phyloP scores from a whole-genome alignment of 2,113 vertebrate genomes.

The Halichoeres trimaculatus region DNA sequence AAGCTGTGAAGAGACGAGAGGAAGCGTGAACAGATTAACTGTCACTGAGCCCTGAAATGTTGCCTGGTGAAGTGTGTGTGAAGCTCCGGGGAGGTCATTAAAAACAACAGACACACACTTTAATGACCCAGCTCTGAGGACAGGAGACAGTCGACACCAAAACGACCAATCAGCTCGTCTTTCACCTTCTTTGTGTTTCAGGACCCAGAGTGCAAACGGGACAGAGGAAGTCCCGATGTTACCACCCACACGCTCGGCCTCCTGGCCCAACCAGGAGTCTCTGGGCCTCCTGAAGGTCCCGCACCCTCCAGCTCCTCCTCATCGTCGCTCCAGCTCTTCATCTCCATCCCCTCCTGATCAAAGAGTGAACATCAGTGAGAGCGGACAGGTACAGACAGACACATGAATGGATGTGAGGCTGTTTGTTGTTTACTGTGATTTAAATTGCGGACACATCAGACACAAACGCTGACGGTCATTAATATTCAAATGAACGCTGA shows the following conservation, averaged over 20 bases:
- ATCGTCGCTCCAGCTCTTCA: slow-evolving; percentile 7
- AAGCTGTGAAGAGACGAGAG: background rate
- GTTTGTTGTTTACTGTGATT: background rate
- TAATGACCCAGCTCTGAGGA: slow-evolving; percentile 1
- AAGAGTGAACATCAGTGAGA: background rate
- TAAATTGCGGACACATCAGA: background rate
- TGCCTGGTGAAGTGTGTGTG: slow-evolving; percentile 19
- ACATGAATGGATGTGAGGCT: background rate
- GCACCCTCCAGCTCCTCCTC: slow-evolving; percentile 18
- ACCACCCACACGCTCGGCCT: slow-evolving; percentile 57
- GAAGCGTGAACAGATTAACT: slow-evolving; percentile 8
- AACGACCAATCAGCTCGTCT: no score
- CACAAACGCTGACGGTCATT: background rate
- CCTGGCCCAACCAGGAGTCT: slow-evolving; percentile 64
- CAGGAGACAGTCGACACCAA: background rate
- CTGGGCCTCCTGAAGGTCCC: slow-evolving; percentile 45
- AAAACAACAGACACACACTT: slow-evolving; percentile 19
- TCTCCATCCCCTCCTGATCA: background rate
- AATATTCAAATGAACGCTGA: background rate
- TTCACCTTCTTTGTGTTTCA: background rate
- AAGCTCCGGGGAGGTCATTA: slow-evolving; percentile 45
- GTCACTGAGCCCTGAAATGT: slow-evolving; percentile 20
- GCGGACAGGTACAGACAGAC: slow-evolving; percentile 48
- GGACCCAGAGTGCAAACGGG: background rate
- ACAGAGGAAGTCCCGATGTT: background rate